These are phyloP conservation scores for Scarus forsteni DNA, from an alignment of 2,797 vertebrate genomes.

Conservation along the genomic window DNA sequence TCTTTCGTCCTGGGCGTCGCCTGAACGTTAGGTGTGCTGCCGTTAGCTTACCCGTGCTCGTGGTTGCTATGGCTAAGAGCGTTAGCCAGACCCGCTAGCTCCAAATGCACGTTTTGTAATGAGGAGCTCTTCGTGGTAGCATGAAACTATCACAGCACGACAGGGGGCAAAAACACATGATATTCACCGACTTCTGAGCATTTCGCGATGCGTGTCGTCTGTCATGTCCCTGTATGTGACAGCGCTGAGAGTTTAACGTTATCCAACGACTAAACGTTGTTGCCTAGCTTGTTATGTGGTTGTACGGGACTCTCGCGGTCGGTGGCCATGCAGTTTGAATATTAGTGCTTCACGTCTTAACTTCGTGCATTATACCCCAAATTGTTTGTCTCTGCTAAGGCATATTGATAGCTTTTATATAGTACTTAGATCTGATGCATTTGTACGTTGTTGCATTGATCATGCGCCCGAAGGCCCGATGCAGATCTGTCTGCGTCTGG, in stretches of 20 bases:
- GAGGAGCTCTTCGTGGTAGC: not conserved
- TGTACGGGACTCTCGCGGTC: constrained; percentile 9
- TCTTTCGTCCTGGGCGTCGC: not conserved
- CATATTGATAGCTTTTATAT: no score
- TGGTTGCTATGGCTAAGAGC: constrained; percentile 22
- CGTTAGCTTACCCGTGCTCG: constrained; percentile 26
- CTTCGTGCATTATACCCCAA: not conserved
- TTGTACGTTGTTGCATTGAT: not conserved
- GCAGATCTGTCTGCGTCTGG: not conserved
- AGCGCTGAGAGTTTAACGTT: not conserved
- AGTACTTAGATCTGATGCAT: no score
- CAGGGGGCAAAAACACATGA: rapidly evolving
- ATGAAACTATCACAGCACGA: no score
- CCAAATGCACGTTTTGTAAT: constrained; percentile 31
- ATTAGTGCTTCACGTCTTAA: no score
- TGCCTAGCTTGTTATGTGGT: not conserved
- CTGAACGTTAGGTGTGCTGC: not conserved
- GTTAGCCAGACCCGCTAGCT: constrained; percentile 41
- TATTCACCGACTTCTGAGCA: no score
- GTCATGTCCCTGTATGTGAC: no score
- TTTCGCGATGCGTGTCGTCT: no score
- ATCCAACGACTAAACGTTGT: not conserved
- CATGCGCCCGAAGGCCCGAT: constrained; percentile 23
- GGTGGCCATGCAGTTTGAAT: not conserved
- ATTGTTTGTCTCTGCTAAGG: not conserved